These are phyloP conservation scores for Pogonocherus hispidulus DNA, from an alignment of 2,888 invertebrate species.

Conservation along the genomic window DNA sequence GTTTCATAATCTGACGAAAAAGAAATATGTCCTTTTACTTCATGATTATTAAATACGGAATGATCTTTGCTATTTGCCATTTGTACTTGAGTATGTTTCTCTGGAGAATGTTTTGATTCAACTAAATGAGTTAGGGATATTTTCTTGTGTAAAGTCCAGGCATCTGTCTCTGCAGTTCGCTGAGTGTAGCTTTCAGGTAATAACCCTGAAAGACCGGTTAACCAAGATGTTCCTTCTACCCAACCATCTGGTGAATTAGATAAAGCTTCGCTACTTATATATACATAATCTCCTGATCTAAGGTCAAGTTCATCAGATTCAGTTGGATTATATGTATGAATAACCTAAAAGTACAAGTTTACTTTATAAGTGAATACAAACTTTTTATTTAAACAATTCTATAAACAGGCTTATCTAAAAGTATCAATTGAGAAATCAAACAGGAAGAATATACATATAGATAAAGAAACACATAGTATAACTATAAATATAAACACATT, in stretches of 20 bases:
- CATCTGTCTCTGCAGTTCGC: conserved; percentile 89
- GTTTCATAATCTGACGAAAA: background rate
- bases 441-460: no score
- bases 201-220: conserved; percentile 84
- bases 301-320: conserved; percentile 89
- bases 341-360: conserved; percentile 70
- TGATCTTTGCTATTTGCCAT: conserved; percentile 38
- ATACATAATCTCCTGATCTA: conserved; percentile 88
- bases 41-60: conserved; percentile 46
- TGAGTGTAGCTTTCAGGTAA: conserved; percentile 86
- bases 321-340: conserved; percentile 82
- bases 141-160: conserved; percentile 89
- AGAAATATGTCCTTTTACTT: conserved; percentile 35
- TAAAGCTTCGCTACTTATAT: conserved; percentile 82
- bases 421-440: no score
- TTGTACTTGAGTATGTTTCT: conserved; percentile 18
- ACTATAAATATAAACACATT: no score
- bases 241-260: conserved; percentile 86
- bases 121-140: conserved; percentile 69
- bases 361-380: background rate
- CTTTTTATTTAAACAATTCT: no score
- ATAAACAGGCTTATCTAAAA: no score
- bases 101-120: conserved; percentile 28
- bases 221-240: conserved; percentile 88
- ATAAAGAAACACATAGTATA: no score